Evolutionary conservation across 2,888 invertebrate genomes (phyloP).

Genomic region (Xestia ashworthii): DNA sequence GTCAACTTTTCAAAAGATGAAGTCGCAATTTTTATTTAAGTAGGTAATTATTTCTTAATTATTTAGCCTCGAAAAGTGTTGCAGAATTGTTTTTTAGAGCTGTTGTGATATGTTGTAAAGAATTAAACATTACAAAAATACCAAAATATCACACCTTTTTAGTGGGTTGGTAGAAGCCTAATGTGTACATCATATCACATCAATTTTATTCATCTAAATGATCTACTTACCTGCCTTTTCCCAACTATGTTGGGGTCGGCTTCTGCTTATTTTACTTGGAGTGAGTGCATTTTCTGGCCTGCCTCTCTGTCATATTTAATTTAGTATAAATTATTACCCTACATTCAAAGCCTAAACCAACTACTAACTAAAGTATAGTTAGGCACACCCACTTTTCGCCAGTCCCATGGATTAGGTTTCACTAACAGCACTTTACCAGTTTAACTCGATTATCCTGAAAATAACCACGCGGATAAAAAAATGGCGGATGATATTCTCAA

Average conservation of each 20-base stretch:
- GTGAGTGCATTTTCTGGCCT: not conserved
- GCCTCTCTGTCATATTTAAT: not conserved
- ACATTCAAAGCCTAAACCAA: not conserved
- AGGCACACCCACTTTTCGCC: not conserved
- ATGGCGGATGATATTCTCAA: constrained; percentile 4
- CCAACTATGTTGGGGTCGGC: not conserved
- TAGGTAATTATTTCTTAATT: constrained; percentile 18
- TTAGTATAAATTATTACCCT: not conserved
- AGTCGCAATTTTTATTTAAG: constrained; percentile 24
- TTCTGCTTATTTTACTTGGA: not conserved
- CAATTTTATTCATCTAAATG: not conserved
- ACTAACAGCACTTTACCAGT: no score
- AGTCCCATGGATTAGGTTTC: not conserved
- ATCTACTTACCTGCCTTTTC: not conserved
- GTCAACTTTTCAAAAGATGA: constrained; percentile 13
- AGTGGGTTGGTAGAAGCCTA: not conserved
- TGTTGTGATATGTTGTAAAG: not conserved
- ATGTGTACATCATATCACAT: not conserved
- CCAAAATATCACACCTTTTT: not conserved
- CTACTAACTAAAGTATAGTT: not conserved
- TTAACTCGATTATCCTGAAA: no score
- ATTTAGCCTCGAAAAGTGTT: constrained; percentile 20
- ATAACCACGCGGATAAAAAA: not conserved
- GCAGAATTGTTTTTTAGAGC: not conserved
- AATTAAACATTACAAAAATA: no score